phyloP scores from a whole-genome alignment of 2,113 vertebrate species.

The Neoarius graeffei region DNA sequence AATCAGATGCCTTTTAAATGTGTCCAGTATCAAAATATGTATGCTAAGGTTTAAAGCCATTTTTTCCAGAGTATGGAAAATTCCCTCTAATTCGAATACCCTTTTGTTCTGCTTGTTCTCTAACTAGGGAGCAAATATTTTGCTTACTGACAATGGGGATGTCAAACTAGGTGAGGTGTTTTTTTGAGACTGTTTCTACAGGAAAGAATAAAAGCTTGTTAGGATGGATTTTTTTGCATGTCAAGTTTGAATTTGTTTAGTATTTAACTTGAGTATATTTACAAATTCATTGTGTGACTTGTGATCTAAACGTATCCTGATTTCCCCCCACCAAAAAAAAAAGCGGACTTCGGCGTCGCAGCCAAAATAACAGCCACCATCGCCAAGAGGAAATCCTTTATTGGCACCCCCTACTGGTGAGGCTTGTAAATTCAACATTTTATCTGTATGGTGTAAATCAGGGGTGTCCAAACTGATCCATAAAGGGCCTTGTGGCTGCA shows the following conservation, averaged over 20 bases:
- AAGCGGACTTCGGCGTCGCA: constrained; percentile 97
- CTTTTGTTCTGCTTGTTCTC: constrained; percentile 3
- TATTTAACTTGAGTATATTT: constrained; percentile 9
- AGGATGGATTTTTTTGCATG: neutral
- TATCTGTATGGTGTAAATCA: neutral
- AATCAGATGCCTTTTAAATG: neutral
- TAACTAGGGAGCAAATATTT: constrained; percentile 93
- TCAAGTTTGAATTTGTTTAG: neutral
- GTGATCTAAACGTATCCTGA: constrained; percentile 31
- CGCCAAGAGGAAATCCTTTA: constrained; percentile 98
- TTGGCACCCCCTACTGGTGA: constrained; percentile 99
- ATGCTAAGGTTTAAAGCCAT: neutral
- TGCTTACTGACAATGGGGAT: constrained; percentile 92
- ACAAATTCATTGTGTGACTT: neutral
- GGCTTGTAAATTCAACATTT: constrained; percentile 33
- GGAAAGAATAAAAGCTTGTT: neutral
- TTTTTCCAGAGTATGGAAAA: neutral
- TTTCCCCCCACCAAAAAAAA: constrained; percentile 34
- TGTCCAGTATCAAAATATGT: neutral
- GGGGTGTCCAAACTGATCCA: too few species aligned
- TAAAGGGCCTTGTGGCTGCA: too few species aligned
- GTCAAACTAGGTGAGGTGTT: constrained; percentile 87
- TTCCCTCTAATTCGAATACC: neutral
- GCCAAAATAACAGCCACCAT: constrained; percentile 99
- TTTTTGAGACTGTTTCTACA: neutral